Base-by-base conservation (phyloP, 2,888 invertebrate genomes). In the Gymnoscelis rufifasciata region DNA sequence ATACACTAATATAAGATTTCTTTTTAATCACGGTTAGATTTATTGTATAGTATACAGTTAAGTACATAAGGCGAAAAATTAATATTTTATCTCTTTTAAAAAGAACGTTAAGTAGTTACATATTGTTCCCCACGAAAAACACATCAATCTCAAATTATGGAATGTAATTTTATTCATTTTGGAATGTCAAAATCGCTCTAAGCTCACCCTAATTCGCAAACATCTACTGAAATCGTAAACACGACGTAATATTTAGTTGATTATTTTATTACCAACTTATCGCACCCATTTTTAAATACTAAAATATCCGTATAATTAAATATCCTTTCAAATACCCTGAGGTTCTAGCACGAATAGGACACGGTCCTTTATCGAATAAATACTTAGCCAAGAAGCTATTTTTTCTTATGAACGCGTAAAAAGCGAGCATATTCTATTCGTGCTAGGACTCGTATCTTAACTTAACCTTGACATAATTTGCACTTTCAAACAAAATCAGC, bases 391-490 rank as follows among this genome's bases (percentile, higher is more conserved):
- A 35, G 14, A 10, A 19, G 19, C 35, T 35, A 3, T 4, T 15
- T 33, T 35, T 23, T 15, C n/a, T n/a, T 15, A 6, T 35, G 6
- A 33, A 4, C 35, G 6, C 10, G 1, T n/a, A 15, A 35, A 35
- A 35, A 35, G n/a, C 19, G 15, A 35, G 19, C 35, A 19, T 35
- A 35, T 35, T 11, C 10, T 35, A 35, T 19, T 35, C 35, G 35
- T 35, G 19, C 5, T 35, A 35, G 11, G 35, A 15, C 35, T 35
- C 35, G 68, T 66, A 74, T 75, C 74, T 74, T 82, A 76, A 76
- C 74, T 71, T 70, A 76, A 81, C 73, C 76, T 78, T 72, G 74
- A 79, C 74, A 70, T 78, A 82, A 83, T 83, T 84, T 83, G 84
- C 84, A 86, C 86, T 83, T 80, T 83, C 71, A 72, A 71, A 68